Evolutionary conservation across 2,797 vertebrate genomes (phyloP), one percentile per base, ranked within the genome.

Genomic region (Hydrocynus forskahlii): DNA sequence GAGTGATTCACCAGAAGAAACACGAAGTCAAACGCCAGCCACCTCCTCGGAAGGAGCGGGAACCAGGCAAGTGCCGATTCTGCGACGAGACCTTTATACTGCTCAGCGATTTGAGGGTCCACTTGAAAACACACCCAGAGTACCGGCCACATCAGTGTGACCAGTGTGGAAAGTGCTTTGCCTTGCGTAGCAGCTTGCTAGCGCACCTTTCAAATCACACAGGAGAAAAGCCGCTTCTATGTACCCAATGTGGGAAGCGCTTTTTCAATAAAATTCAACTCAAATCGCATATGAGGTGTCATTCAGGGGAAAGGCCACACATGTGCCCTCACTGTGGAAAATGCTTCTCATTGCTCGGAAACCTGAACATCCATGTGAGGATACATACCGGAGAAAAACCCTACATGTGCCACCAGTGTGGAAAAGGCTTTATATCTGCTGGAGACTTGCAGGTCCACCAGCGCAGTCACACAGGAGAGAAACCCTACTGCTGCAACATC

Each of bases 401-500:
- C 0, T 94, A 93, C 17, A 87, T 92, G 75, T 94, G 94, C 85
- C 73, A 84, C 0, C 91, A 92, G 80, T 94, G 93, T 2, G 89
- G 92, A 0, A 94, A 94, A 55, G 91, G 91, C 52, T 94, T 93
- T 87, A 91, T 92, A 0, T 93, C 92, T 0, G 91, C 92, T 0
- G 93, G 92, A 2, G 92, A 93, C 86, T 90, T 94, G 73, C 93
- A 94, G 87, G 93, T 93, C 21, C 94, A 94, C 86, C 90, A 92
- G 88, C 89, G 92, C 80, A 90, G 83, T 0, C 93, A 94, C 86
- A 94, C 93, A 0, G 93, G 93, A 0, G 93, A 94, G 12, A 88
- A 89, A 5, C 93, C 93, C 0, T 94, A 92, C 76, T 71, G 84
- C 62, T 94, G 93, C 40, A 86, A 75, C 78, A 87, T 94, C 60